Evolutionary conservation across 1,140 invertebrate species (phyloP), one percentile per base, ranked within the genome.

Genomic region (Drosophila athabasca): DNA sequence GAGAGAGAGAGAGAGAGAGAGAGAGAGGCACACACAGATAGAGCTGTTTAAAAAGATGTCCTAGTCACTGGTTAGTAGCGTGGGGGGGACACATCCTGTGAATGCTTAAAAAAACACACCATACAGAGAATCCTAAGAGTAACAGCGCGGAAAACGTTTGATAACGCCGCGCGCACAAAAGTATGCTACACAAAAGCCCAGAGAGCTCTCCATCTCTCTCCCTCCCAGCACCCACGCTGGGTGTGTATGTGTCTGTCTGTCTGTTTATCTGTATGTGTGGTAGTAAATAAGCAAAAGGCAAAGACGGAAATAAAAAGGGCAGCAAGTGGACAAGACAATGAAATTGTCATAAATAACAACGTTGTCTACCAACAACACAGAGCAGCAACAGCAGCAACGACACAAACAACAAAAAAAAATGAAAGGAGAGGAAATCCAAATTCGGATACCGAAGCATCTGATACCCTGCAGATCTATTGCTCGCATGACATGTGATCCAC

Each of bases 341-440:
- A 87, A 87, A 87, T 88, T 87, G 78, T 88, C 82, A 87, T 87
- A 87, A 87, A 87, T 87, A 87, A 88, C 74, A 87, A 79, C 62
- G 81, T 79, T 73, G 71, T 72, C 69, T 62, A 67, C 48, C 68
- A 80, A 69, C 82, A 77, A 64, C 79, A 82, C 54, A 58, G 64
- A 70, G 39, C 43, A 79, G 39, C 35, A 66, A 50, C 52, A 64
- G 35, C 24, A 72, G 5, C 24, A 24, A 52, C 29, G 52, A 43
- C 43, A 49, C 62, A 53, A 53, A 31, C 5, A 45, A 35, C 53
- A 46, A 13, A 13, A 39, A 13, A 39, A 3, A 39, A 11, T 11
- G 35, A 11, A 11, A 4, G 11, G 8, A 39, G 11, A 39, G 35
- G 35, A 39, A 39, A 11, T 39, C 11, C 3, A 3, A 39, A 39